A percentile compares a stretch with the other conserved stretches of the same genome.
phyloP scores from a whole-genome alignment of 2,797 vertebrate genomes.

The Phalanger gymnotis region DNA sequence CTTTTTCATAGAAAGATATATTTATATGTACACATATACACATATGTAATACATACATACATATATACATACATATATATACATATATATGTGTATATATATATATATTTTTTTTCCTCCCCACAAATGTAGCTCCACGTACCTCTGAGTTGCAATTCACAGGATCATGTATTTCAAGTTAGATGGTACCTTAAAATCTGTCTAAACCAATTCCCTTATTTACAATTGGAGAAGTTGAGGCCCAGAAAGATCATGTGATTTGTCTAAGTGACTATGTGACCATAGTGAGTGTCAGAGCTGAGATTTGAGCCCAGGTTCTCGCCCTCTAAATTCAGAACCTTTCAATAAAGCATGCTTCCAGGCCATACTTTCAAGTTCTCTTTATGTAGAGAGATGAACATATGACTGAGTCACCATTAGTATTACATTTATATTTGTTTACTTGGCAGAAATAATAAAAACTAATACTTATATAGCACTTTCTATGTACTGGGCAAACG shows the following conservation, averaged over 20 bases:
- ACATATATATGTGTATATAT: no score
- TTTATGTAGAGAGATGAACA: neutral
- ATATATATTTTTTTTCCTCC: no score
- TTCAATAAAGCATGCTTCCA: neutral
- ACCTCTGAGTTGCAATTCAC: neutral
- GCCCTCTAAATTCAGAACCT: neutral
- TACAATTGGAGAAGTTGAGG: neutral
- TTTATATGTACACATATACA: neutral
- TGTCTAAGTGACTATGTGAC: neutral
- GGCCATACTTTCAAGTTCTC: neutral
- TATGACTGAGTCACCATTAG: neutral
- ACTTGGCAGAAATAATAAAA: neutral
- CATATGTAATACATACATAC: no score
- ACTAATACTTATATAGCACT: neutral
- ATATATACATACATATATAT: no score
- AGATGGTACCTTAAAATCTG: neutral
- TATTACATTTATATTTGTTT: neutral
- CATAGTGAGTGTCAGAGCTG: neutral
- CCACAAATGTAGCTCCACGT: neutral
- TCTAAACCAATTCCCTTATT: neutral
- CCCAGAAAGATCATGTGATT: neutral
- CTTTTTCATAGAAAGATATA: neutral
- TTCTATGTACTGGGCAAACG: neutral
- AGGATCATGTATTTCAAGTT: neutral
- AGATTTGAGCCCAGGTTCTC: no score